A percentile compares a stretch with the other conserved stretches of the same genome.
Evolutionary conservation across 2,797 vertebrate genomes (phyloP).

Genomic region (Rhyacichthys aspro): DNA sequence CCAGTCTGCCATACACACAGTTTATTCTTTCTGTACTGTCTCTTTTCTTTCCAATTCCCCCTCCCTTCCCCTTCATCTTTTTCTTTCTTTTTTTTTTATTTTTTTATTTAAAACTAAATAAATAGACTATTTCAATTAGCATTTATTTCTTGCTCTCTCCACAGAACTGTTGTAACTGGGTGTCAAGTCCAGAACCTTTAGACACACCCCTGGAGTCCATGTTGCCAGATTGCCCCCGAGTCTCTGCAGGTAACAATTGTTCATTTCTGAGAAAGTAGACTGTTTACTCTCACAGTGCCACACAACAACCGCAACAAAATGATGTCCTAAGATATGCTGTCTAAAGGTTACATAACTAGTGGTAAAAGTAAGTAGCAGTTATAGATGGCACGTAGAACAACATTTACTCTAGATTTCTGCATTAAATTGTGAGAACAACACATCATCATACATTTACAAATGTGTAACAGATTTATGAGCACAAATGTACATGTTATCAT

Average conservation of each 20-base stretch:
- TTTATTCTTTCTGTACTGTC: constrained; percentile 37
- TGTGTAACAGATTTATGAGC: not conserved
- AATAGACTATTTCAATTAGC: not conserved
- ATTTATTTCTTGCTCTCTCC: constrained; percentile 26
- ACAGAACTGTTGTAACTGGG: constrained; percentile 97
- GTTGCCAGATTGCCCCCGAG: constrained; percentile 93
- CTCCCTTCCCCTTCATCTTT: constrained; percentile 29
- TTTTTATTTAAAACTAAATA: constrained; percentile 1
- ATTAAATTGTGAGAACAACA: too few relatives aligned
- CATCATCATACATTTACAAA: too few relatives aligned
- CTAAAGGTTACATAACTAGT: too few relatives aligned
- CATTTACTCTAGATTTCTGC: too few relatives aligned
- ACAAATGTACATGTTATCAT: not conserved
- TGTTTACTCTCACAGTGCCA: too few relatives aligned
- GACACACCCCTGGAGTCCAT: constrained; percentile 92
- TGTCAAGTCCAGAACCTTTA: constrained; percentile 93
- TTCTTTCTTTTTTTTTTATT: not conserved
- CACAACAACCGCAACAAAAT: not conserved
- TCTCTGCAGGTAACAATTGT: constrained; percentile 90
- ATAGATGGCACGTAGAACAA: too few relatives aligned
- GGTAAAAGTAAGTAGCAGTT: too few relatives aligned
- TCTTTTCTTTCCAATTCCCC: constrained; percentile 36
- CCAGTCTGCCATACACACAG: constrained; percentile 27
- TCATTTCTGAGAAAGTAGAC: constrained; percentile 5
- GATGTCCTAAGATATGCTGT: constrained; percentile 4